These are phyloP conservation scores for Drosophila mayaguana DNA, from an alignment of 2,888 invertebrate species.

Conservation along the genomic window DNA sequence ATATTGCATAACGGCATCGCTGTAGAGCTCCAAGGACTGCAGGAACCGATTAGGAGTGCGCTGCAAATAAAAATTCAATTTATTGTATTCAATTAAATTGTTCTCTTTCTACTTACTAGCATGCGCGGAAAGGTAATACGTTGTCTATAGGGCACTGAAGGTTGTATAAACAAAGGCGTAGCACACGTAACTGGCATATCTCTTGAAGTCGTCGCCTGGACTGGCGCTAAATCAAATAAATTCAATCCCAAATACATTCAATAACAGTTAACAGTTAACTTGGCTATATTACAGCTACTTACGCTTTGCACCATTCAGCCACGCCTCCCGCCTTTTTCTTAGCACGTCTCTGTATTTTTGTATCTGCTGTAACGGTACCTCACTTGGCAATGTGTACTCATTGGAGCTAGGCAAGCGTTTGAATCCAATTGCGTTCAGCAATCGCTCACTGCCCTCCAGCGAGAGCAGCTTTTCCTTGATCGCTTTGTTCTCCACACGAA, in stretches of 20 bases:
- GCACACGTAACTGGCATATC: constrained; percentile 32
- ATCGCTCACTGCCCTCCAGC: constrained; percentile 75
- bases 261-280: constrained; percentile 1
- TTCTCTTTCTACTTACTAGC: constrained; percentile 84
- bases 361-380: constrained; percentile 79
- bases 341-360: constrained; percentile 82
- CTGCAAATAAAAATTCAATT: constrained; percentile 24
- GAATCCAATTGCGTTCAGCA: constrained; percentile 84
- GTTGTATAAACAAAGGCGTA: constrained; percentile 63
- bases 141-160: constrained; percentile 78
- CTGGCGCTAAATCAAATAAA: constrained; percentile 37
- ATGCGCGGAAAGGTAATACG: constrained; percentile 85
- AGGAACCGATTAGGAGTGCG: constrained; percentile 85
- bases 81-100: not conserved
- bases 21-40: constrained; percentile 85
- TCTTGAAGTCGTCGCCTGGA: constrained; percentile 17
- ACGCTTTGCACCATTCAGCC: constrained; percentile 66
- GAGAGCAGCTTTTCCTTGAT: constrained; percentile 83
- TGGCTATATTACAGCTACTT: constrained; percentile 3
- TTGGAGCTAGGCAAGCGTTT: constrained; percentile 55
- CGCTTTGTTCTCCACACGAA: constrained; percentile 83
- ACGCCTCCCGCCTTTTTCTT: constrained; percentile 69
- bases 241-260: not conserved
- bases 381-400: constrained; percentile 74
- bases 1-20: constrained; percentile 88